Evolutionary conservation across 1,140 invertebrate species (phyloP).

Genomic region (Lordiphosa stackelbergi): DNA sequence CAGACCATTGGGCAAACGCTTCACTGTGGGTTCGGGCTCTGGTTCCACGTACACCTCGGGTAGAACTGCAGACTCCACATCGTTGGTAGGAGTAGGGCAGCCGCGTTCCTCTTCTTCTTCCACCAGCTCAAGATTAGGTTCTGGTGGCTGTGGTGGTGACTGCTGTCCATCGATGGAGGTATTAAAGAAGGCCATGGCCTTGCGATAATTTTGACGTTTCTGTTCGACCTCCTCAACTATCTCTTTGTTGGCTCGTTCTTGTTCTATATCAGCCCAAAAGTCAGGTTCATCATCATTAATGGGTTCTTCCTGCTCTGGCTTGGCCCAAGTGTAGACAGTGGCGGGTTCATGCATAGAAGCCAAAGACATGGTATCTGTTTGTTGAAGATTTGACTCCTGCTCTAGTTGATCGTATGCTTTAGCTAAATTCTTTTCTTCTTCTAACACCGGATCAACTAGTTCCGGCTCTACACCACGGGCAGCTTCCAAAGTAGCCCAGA

Average conservation of each 20-base stretch:
- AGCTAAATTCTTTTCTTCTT: conserved; percentile 51
- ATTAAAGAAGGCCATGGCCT: conserved; percentile 73
- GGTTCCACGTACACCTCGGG: conserved; percentile 58
- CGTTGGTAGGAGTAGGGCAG: conserved; percentile 48
- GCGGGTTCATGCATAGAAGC: conserved; percentile 67
- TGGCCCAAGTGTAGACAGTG: conserved; percentile 52
- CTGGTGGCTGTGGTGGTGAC: conserved; percentile 21
- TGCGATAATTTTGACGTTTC: conserved; percentile 66
- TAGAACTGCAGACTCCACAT: conserved; percentile 18
- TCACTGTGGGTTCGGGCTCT: conserved; percentile 16
- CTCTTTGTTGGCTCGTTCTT: conserved; percentile 41
- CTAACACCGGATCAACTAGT: conserved; percentile 53
- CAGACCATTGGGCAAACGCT: conserved; percentile 50
- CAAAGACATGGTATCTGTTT: conserved; percentile 55
- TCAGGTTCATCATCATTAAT: conserved; percentile 37
- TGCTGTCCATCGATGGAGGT: conserved; percentile 71
- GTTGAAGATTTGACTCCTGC: conserved; percentile 15
- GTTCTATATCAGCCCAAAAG: conserved; percentile 62
- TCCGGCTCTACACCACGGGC: conserved; percentile 59
- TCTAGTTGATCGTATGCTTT: conserved; percentile 50
- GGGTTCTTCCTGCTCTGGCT: not conserved
- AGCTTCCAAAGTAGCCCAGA: conserved; percentile 62
- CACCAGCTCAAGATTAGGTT: conserved; percentile 34
- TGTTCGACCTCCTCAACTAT: conserved; percentile 57
- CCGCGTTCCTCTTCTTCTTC: conserved; percentile 55